Base-by-base conservation (phyloP, 1,140 invertebrate species). In the Pogonomyrmex californicus region DNA sequence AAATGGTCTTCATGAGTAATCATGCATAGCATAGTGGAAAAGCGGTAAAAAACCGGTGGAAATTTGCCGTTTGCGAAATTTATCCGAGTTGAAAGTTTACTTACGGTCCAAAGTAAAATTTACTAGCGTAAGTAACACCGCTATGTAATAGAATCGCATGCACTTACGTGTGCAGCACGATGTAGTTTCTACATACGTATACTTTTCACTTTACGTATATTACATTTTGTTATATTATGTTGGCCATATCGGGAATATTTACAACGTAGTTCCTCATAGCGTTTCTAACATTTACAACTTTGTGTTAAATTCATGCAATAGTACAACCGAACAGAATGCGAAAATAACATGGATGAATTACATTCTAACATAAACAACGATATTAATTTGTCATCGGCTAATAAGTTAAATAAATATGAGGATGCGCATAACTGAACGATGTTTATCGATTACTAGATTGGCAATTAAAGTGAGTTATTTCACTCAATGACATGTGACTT, bases 31-130 rank as follows among this genome's bases (percentile, higher is more conserved):
- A 23, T 7, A 1, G 0, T 23, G 36, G 0, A 73, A 56, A 73
- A 56, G 56, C 63, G 79, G 14, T 5, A 12, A 33, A 71, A 79
- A 79, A 86, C 66, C 23, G 23, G 71, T 62, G 75, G 30, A 76
- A 85, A 51, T 70, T 56, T 62, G n/a, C 6, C 44, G 23, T 62
- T 81, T 66, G 68, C 23, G 3, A 56, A 87, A 89, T 87, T 89
- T 73, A 88, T 79, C 82, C 56, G 33, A 5, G 9, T 51, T 33
- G 75, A 63, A 86, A 88, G 60, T 77, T 73, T 86, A 60, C 54
- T 88, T 51, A 51, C 36, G 62, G 38, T 77, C 33, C 44, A 87
- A 88, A 89, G 58, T 75, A 88, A 88, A 88, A 86, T 89, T 88
- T 86, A 89, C 38, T 75, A 51, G 23, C 33, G 38, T 33, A 63